Conservation (phyloP, 1,140 invertebrate species). For the Drosophila arawakana region DNA sequence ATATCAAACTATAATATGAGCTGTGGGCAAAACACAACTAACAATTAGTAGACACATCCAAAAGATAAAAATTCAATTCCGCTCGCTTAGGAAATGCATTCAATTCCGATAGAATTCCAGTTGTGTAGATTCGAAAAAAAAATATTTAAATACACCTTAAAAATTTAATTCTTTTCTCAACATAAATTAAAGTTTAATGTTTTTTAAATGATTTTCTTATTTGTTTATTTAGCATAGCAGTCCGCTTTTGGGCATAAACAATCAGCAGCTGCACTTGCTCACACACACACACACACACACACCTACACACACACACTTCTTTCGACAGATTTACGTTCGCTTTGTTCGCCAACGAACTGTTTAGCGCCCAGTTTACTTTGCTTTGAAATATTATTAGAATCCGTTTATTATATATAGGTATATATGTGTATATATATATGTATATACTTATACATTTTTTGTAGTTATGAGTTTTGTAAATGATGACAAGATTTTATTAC, state of each 20-base stretch:
- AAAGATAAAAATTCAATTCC: not conserved
- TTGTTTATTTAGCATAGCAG: not conserved
- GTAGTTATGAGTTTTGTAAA: slow-evolving; percentile 38
- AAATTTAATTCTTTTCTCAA: not conserved
- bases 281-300: slow-evolving; percentile 6
- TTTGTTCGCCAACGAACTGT: slow-evolving; percentile 17
- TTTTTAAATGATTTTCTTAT: no score
- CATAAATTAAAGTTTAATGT: no score
- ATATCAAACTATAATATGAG: slow-evolving; percentile 27
- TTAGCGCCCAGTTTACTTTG: slow-evolving; percentile 64
- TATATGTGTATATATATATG: slow-evolving; percentile 10
- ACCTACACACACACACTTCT: not conserved
- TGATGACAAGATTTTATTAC: slow-evolving; percentile 2
- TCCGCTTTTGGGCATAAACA: not conserved
- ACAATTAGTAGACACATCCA: slow-evolving; percentile 6
- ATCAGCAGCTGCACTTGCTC: not conserved
- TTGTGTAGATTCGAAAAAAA: no score
- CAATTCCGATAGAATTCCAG: not conserved
- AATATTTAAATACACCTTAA: not conserved
- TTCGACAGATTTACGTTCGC: slow-evolving; percentile 10
- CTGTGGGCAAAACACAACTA: slow-evolving; percentile 50
- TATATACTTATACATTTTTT: slow-evolving; percentile 8
- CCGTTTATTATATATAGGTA: slow-evolving; percentile 10
- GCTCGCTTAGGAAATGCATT: not conserved
- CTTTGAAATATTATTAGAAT: slow-evolving; percentile 51